Conservation (phyloP, 2,888 invertebrate genomes). For the Drosophila eohydei region DNA sequence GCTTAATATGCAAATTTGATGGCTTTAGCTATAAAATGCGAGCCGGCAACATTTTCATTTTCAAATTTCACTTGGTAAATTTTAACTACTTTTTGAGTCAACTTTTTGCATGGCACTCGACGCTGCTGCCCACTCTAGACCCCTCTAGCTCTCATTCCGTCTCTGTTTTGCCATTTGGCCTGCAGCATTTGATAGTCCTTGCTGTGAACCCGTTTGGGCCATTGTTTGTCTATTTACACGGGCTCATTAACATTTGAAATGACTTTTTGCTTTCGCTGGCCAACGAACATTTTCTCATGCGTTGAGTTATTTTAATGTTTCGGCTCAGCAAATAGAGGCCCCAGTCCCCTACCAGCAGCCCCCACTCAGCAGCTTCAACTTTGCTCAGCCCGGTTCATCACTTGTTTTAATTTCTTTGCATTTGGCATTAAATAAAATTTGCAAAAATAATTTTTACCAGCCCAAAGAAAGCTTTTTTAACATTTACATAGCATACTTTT, state of each 20-base stretch:
- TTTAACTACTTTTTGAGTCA: slow-evolving; percentile 73
- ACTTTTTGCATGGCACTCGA: slow-evolving; percentile 43
- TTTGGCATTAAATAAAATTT: slow-evolving; percentile 76
- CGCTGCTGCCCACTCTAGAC: slow-evolving; percentile 12
- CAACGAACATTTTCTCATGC: slow-evolving; percentile 47
- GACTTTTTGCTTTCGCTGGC: slow-evolving; percentile 67
- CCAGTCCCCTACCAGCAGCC: too few relatives aligned
- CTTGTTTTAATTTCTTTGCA: slow-evolving; percentile 66
- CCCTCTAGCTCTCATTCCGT: background rate
- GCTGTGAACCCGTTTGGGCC: slow-evolving; percentile 43
- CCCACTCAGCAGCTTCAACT: background rate
- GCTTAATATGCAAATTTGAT: slow-evolving; percentile 76
- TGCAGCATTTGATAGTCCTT: slow-evolving; percentile 41
- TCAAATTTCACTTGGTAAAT: slow-evolving; percentile 75
- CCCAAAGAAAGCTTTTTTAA: slow-evolving; percentile 56
- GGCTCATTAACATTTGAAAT: slow-evolving; percentile 81
- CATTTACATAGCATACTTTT: slow-evolving; percentile 46
- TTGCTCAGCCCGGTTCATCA: slow-evolving; percentile 12
- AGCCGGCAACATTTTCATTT: slow-evolving; percentile 65
- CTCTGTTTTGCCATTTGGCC: slow-evolving; percentile 37
- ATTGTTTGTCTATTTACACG: slow-evolving; percentile 80
- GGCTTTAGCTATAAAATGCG: slow-evolving; percentile 63
- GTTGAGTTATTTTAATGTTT: slow-evolving; percentile 73
- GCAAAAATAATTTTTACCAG: slow-evolving; percentile 73
- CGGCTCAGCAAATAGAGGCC: slow-evolving; percentile 58